Base-by-base conservation (phyloP, 2,113 vertebrate species). In the Gallinago paraguaiae region DNA sequence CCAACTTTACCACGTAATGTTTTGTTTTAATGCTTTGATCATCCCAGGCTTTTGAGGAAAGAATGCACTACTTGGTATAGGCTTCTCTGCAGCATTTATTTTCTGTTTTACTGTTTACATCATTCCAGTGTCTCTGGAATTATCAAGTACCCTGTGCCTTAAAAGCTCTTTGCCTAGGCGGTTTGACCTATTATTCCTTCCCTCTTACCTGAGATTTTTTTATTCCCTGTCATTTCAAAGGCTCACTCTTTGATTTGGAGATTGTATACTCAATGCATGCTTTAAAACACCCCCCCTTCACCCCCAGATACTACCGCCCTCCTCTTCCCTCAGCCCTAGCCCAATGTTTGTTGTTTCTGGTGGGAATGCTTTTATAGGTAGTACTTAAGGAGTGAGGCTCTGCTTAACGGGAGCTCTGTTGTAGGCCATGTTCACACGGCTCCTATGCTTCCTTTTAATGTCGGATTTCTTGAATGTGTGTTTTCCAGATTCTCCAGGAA, bases 11-110 rank as follows among this genome's bases (percentile, higher is more conserved):
- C 27, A 41, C 22, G 28, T 33, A 82, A 53, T 68, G 74, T 93
- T 92, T 92, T 86, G 80, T 69, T 92, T 87, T 79, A 82, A 31
- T 71, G 33, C 69, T 95, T 91, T 5, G 41, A 64, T 89, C 33
- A 16, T 61, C 48, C 18, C 28, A 22, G 57, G 27, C 35, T 84
- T 95, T 91, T 72, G 39, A 84, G 39, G 45, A 64, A 61, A 56
- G 69, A 71, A 57, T 45, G 17, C 0, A 1, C 39, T 74, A 6
- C n/a, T 70, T 67, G n/a, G 22, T 63, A 8, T 2, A 45, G 76
- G 43, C 75, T 86, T 77, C 67, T 82, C 59, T 72, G 35, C 50
- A 53, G 33, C 19, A 11, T 72, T 86, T 90, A 12, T 88, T 82
- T 90, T 84, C 43, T 85, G 7, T 6, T 75, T 27, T 54, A 22